A percentile compares a stretch with the other conserved stretches of the same genome.
Conservation (phyloP, 2,113 vertebrate species). For the Plectropomus leopardus region DNA sequence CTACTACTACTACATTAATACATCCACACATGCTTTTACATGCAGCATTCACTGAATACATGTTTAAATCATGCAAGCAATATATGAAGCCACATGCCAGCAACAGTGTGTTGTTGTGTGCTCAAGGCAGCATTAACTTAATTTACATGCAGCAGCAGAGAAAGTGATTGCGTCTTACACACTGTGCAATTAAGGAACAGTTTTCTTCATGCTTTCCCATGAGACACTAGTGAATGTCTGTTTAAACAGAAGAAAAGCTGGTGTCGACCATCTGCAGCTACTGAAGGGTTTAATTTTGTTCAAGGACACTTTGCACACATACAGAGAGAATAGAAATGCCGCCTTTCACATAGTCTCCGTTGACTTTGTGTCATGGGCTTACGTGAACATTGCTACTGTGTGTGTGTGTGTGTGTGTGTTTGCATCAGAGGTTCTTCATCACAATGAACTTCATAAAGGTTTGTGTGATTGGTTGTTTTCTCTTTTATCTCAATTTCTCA, state of each 20-base stretch:
- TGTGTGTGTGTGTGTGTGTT: slow-evolving; percentile 6
- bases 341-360: not conserved
- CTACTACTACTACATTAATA: not conserved
- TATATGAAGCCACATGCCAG: not conserved
- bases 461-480: slow-evolving; percentile 35
- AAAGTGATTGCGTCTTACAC: not conserved
- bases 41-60: not conserved
- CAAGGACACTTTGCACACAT: slow-evolving; percentile 11
- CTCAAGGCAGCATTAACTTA: not conserved
- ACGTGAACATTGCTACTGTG: not conserved
- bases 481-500: slow-evolving; percentile 41
- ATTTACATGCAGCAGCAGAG: slow-evolving; percentile 3
- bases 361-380: not conserved
- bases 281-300: slow-evolving; percentile 10
- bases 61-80: not conserved
- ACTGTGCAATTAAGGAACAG: slow-evolving; percentile 15
- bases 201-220: slow-evolving; percentile 32
- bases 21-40: not conserved
- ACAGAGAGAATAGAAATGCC: not conserved
- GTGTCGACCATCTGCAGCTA: slow-evolving; percentile 3
- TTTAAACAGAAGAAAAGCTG: not conserved
- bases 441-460: slow-evolving; percentile 29
- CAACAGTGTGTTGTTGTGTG: not conserved
- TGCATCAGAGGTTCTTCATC: slow-evolving; percentile 29
- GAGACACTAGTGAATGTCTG: not conserved